A percentile compares a stretch with the other conserved stretches of the same genome.
Evolutionary conservation across 2,113 vertebrate genomes (phyloP).

Genomic region (Hippocampus mohnikei): DNA sequence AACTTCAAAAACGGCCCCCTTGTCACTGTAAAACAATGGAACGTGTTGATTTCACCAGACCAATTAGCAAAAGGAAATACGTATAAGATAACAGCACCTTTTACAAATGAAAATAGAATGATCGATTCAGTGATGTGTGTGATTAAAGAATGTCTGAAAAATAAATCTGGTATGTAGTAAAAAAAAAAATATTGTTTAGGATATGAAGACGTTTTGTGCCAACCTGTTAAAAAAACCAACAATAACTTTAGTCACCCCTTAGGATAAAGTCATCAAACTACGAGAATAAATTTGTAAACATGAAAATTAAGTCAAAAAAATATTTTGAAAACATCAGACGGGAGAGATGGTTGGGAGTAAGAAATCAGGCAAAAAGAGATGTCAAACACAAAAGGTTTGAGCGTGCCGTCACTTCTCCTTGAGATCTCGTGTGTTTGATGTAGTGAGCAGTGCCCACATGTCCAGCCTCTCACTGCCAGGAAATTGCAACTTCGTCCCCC

Average conservation of each 20-base stretch:
- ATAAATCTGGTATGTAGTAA: neutral
- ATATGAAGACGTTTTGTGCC: no score
- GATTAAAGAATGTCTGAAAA: neutral
- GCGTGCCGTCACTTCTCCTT: slow-evolving; percentile 42
- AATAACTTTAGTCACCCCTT: neutral
- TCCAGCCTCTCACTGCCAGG: slow-evolving; percentile 72
- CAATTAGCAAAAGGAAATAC: neutral
- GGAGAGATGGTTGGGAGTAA: neutral
- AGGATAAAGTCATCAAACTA: neutral
- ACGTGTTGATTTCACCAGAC: neutral
- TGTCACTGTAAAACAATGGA: neutral
- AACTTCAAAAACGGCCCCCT: neutral
- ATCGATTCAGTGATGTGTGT: neutral
- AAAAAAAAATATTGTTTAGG: no score
- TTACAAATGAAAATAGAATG: neutral
- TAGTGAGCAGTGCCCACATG: slow-evolving; percentile 68
- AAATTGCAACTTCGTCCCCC: slow-evolving; percentile 70
- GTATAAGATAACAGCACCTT: neutral
- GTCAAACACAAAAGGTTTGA: slow-evolving; percentile 47
- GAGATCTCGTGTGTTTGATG: slow-evolving; percentile 67
- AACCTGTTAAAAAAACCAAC: neutral
- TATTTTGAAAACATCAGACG: neutral
- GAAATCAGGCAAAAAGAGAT: slow-evolving; percentile 26
- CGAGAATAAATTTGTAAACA: neutral
- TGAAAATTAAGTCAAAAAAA: neutral